phyloP scores from a whole-genome alignment of 2,888 invertebrate genomes.

The Agriotes lineatus region DNA sequence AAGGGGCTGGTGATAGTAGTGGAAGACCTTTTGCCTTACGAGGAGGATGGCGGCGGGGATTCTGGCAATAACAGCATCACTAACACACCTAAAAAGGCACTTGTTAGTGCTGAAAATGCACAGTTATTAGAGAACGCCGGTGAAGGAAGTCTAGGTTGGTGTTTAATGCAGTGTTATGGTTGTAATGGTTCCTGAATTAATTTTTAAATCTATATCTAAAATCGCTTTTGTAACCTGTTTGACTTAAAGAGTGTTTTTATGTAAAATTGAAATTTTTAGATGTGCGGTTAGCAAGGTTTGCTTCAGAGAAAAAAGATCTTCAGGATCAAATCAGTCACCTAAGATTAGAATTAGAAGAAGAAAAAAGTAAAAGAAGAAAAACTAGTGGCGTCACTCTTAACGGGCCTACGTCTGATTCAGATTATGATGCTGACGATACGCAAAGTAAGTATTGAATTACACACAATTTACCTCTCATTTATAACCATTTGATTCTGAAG shows the following conservation, averaged over 20 bases:
- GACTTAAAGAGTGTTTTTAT: background rate
- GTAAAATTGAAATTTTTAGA: slow-evolving; percentile 72
- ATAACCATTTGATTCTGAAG: slow-evolving; percentile 67
- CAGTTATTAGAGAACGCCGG: slow-evolving; percentile 80
- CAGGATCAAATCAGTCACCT: slow-evolving; percentile 89
- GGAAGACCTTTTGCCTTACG: slow-evolving; percentile 68
- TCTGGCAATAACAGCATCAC: slow-evolving; percentile 46
- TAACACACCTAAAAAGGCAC: slow-evolving; percentile 74
- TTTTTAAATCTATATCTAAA: slow-evolving; percentile 50
- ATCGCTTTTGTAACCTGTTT: background rate
- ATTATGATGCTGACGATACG: slow-evolving; percentile 75
- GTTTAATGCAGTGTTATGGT: background rate
- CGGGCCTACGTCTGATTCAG: slow-evolving; percentile 74
- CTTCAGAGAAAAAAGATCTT: slow-evolving; percentile 85
- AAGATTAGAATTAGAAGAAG: slow-evolving; percentile 92
- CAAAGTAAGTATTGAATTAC: slow-evolving; percentile 76
- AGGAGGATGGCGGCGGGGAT: slow-evolving; percentile 68
- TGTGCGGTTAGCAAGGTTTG: slow-evolving; percentile 90
- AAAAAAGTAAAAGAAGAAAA: slow-evolving; percentile 72
- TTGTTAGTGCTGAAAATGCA: slow-evolving; percentile 86
- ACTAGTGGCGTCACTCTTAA: slow-evolving; percentile 64
- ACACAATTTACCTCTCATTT: no score
- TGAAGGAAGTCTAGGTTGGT: slow-evolving; percentile 76
- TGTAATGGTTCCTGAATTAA: no score
- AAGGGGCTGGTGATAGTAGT: slow-evolving; percentile 90